Percentiles rank a stretch among this genome's conserved stretches.
phyloP scores from a whole-genome alignment of 2,113 vertebrate genomes.

The Gallinago paraguaiae region DNA sequence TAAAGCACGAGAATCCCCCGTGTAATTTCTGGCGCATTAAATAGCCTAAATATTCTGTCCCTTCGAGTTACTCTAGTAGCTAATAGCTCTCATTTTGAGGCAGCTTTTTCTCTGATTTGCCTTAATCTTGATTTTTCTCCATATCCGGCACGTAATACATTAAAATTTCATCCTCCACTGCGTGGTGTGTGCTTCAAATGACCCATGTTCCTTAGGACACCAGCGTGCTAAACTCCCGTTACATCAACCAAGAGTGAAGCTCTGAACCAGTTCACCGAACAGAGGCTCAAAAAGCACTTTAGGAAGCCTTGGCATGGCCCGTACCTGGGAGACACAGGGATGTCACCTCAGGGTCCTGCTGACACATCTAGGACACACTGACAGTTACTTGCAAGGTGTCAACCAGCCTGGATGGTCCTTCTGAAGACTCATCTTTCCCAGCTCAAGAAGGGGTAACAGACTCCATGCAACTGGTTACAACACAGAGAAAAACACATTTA shows the following conservation, averaged over 20 bases:
- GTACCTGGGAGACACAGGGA: too few species aligned
- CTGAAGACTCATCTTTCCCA: rapidly evolving
- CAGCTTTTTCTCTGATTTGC: background rate
- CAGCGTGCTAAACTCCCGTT: background rate
- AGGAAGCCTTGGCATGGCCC: background rate
- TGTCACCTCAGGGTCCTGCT: background rate
- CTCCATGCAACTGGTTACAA: rapidly evolving
- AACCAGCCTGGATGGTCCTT: background rate
- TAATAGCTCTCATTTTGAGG: background rate
- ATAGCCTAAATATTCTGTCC: background rate
- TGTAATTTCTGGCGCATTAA: slow-evolving; percentile 26
- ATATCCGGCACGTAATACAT: background rate
- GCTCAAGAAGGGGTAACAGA: background rate
- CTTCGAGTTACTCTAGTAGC: background rate
- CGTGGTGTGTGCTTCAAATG: background rate
- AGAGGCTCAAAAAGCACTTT: background rate
- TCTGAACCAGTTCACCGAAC: background rate
- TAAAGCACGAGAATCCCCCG: background rate
- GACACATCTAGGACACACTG: background rate
- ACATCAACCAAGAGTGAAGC: background rate
- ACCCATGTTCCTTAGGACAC: background rate
- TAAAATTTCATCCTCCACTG: background rate
- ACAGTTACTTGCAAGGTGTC: background rate
- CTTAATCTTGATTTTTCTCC: background rate
- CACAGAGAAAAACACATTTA: rapidly evolving